These are phyloP conservation scores for Cerceris ruficornis DNA, from an alignment of 2,888 invertebrate species.

Conservation along the genomic window DNA sequence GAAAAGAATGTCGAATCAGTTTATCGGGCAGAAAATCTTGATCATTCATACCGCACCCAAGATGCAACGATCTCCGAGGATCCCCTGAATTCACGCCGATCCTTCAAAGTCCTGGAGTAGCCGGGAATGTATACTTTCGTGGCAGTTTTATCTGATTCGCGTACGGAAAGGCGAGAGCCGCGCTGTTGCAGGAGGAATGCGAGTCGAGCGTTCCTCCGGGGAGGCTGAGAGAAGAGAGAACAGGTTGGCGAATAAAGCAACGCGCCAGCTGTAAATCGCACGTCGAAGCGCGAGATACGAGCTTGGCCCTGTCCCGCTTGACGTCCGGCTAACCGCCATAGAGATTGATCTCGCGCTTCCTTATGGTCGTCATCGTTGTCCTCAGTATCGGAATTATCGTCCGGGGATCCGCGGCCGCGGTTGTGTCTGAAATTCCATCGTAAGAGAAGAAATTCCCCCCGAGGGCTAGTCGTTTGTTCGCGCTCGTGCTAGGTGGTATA, in stretches of 20 bases:
- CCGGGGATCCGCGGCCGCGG: constrained; percentile 5
- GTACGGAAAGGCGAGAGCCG: constrained; percentile 33
- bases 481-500: neutral
- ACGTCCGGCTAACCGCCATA: constrained; percentile 26
- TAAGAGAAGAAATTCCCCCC: constrained; percentile 14
- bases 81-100: constrained; percentile 32
- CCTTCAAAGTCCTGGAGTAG: constrained; percentile 40
- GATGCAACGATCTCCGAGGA: neutral
- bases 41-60: constrained; percentile 32
- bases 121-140: constrained; percentile 38
- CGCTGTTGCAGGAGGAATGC: constrained; percentile 42
- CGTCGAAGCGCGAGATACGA: constrained; percentile 59
- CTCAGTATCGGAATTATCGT: constrained; percentile 31
- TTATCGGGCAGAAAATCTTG: constrained; percentile 23
- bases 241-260: constrained; percentile 58
- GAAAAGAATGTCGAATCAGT: neutral
- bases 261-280: constrained; percentile 57
- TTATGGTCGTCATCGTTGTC: constrained; percentile 43
- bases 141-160: constrained; percentile 60
- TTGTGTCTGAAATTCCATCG: constrained; percentile 18
- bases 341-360: constrained; percentile 49
- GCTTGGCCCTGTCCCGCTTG: constrained; percentile 36
- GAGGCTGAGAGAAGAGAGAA: constrained; percentile 34
- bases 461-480: neutral
- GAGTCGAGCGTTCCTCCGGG: constrained; percentile 39